Conservation (phyloP, 2,797 vertebrate species). For the Allenopithecus nigroviridis region DNA sequence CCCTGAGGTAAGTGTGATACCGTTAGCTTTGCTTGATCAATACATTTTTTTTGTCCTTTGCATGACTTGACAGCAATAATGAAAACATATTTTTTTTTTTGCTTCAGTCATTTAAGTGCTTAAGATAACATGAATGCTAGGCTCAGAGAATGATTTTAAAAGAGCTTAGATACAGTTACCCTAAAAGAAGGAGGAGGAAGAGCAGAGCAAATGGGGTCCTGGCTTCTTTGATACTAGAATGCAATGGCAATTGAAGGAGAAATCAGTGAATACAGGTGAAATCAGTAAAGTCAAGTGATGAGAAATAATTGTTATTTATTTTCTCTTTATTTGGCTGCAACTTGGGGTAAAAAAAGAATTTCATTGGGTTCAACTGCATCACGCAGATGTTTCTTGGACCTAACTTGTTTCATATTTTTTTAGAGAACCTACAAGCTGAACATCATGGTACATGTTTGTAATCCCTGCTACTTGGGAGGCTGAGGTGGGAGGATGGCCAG, state of each 20-base stretch:
- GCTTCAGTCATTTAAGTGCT: not conserved
- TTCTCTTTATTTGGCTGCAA: not conserved
- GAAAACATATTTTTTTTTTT: not conserved
- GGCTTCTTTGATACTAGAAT: not conserved
- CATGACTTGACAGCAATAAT: not conserved
- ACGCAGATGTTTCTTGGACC: not conserved
- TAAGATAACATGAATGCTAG: not conserved
- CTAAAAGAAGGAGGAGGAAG: not conserved
- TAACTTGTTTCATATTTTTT: not conserved
- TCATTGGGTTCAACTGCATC: not conserved
- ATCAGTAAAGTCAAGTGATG: not conserved
- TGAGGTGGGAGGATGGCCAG: too few relatives aligned
- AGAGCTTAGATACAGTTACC: not conserved
- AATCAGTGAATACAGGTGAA: too few relatives aligned
- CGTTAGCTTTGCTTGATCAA: rapidly evolving
- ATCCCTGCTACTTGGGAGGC: too few relatives aligned
- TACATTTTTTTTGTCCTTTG: not conserved
- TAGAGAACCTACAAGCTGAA: not conserved
- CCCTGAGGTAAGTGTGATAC: not conserved
- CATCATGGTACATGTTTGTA: too few relatives aligned
- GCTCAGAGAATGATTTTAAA: not conserved
- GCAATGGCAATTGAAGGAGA: rapidly evolving
- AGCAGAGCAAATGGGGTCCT: rapidly evolving
- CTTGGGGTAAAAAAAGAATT: not conserved
- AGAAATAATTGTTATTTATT: too few relatives aligned